Percentiles rank a stretch among this genome's conserved stretches.
phyloP scores from a whole-genome alignment of 2,113 vertebrate species.

The Chinchilla lanigera region DNA sequence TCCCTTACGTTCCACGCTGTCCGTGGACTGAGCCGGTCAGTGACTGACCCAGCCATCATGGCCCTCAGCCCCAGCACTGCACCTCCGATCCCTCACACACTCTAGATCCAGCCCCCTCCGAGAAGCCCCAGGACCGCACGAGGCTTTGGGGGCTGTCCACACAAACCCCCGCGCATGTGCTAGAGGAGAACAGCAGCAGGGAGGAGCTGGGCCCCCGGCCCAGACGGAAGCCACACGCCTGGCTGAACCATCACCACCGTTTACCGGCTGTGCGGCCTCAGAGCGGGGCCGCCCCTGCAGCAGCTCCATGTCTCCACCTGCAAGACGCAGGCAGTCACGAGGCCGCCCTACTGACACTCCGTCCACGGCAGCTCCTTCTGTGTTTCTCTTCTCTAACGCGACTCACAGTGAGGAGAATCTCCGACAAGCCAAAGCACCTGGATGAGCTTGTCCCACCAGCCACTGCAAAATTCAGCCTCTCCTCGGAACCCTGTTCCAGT shows the following conservation, averaged over 20 bases:
- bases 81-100: not conserved
- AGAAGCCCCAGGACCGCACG: not conserved
- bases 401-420: not conserved
- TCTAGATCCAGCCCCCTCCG: too few relatives aligned
- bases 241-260: not conserved
- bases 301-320: not conserved
- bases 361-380: not conserved
- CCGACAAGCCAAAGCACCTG: not conserved
- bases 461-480: not conserved
- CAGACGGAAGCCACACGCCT: not conserved
- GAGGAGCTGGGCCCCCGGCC: not conserved
- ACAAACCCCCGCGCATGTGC: not conserved
- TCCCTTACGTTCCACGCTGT: not conserved
- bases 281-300: not conserved
- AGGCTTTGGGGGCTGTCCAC: not conserved
- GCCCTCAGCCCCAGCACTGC: too few relatives aligned
- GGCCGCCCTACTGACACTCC: not conserved
- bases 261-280: not conserved
- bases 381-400: not conserved
- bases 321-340: not conserved
- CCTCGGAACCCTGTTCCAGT: not conserved
- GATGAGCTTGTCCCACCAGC: not conserved
- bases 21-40: too few relatives aligned
- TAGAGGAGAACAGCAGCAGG: not conserved
- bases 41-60: not conserved